A percentile compares a stretch with the other conserved stretches of the same genome.
Evolutionary conservation across 2,888 invertebrate species (phyloP).

Genomic region (Lacanobia wlatinum): DNA sequence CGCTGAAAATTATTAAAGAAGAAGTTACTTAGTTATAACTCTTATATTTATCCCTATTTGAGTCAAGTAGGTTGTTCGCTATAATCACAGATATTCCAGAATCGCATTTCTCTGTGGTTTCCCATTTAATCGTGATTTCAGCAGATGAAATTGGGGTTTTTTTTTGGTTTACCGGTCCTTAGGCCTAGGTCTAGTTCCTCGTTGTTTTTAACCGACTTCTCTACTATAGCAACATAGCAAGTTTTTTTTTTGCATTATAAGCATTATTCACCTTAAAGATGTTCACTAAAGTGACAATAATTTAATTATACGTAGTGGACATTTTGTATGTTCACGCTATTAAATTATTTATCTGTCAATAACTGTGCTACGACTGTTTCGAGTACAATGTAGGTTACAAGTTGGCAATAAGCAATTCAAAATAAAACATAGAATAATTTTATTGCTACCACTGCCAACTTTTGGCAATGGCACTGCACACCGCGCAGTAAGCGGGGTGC

Average conservation of each 20-base stretch:
- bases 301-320: slow-evolving; percentile 7
- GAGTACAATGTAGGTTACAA: slow-evolving; percentile 51
- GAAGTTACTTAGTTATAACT: neutral
- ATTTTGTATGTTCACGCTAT: neutral
- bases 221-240: no score
- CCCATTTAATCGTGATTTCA: no score
- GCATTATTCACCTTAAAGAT: no score
- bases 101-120: neutral
- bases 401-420: slow-evolving; percentile 36
- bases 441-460: slow-evolving; percentile 14
- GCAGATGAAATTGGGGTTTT: no score
- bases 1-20: neutral
- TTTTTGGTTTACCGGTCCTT: no score
- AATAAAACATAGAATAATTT: slow-evolving; percentile 27
- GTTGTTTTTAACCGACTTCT: no score
- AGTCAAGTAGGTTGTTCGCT: no score
- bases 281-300: neutral
- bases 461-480: slow-evolving; percentile 35
- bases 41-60: neutral
- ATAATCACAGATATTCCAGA: neutral
- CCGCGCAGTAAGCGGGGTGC: neutral
- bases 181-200: no score
- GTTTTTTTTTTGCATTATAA: no score
- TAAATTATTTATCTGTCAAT: neutral
- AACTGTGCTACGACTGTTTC: neutral